These are phyloP conservation scores for Sebastes aleutianus DNA, from an alignment of 2,797 vertebrate species.

Conservation along the genomic window DNA sequence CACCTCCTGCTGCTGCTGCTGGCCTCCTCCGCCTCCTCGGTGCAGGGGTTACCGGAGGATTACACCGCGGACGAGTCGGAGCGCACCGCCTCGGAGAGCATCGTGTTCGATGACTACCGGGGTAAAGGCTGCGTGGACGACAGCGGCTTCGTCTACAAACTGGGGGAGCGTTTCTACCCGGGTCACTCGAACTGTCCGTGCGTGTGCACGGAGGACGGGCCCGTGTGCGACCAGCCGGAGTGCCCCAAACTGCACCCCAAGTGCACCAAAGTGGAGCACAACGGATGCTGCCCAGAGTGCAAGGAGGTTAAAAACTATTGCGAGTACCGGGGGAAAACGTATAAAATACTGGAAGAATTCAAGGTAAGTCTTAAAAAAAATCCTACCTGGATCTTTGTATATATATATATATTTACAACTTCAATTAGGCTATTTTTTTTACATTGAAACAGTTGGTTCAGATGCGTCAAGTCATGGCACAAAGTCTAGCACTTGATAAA, in stretches of 20 bases:
- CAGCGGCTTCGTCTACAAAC: slow-evolving; percentile 99
- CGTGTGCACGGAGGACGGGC: slow-evolving; percentile 98
- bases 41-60: slow-evolving; percentile 87
- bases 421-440: not conserved
- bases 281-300: slow-evolving; percentile 99
- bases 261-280: slow-evolving; percentile 99
- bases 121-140: slow-evolving; percentile 99
- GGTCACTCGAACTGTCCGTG: slow-evolving; percentile 99
- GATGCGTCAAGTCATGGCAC: not conserved
- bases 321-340: slow-evolving; percentile 97
- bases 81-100: slow-evolving; percentile 90
- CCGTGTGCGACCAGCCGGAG: slow-evolving; percentile 98
- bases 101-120: slow-evolving; percentile 98
- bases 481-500: not conserved
- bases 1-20: slow-evolving; percentile 89
- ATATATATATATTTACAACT: too few species aligned
- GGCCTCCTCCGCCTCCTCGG: slow-evolving; percentile 84
- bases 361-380: slow-evolving; percentile 86
- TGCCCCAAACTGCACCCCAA: slow-evolving; percentile 99
- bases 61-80: slow-evolving; percentile 93
- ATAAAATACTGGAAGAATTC: slow-evolving; percentile 99
- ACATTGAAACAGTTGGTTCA: not conserved
- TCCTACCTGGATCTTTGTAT: too few species aligned
- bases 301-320: slow-evolving; percentile 99
- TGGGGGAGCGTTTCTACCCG: slow-evolving; percentile 97